These are phyloP conservation scores for Megaustenia siamemsis DNA, from an alignment of 2,888 invertebrate genomes.

Conservation along the genomic window DNA sequence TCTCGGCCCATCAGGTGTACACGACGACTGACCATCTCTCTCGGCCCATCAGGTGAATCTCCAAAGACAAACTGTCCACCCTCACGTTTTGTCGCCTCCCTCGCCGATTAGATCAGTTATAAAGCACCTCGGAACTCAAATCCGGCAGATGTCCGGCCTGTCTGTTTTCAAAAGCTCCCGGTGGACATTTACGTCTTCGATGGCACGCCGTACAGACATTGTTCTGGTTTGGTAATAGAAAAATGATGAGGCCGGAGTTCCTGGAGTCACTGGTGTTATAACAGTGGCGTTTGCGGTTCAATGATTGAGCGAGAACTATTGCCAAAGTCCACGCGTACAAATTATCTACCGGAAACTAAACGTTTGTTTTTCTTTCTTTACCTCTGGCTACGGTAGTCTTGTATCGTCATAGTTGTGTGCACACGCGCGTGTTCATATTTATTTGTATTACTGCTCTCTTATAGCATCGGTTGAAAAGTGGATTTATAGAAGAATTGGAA, in stretches of 20 bases:
- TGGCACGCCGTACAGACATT: background rate
- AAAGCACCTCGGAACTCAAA: background rate
- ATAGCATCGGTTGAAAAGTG: no score
- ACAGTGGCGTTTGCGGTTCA: conserved; percentile 2
- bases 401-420: no score
- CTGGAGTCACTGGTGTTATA: background rate
- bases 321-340: background rate
- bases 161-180: background rate
- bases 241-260: background rate
- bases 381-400: no score
- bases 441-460: no score
- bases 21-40: conserved; percentile 21
- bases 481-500: no score
- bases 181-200: background rate
- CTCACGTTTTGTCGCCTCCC: background rate
- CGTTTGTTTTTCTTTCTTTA: no score
- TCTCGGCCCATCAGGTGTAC: background rate
- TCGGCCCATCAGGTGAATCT: conserved; percentile 9
- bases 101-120: no score
- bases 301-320: background rate
- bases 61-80: conserved; percentile 22
- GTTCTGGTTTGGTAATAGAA: background rate
- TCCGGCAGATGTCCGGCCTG: background rate
- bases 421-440: no score
- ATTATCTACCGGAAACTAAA: no score